These are phyloP conservation scores for Serilophus lunatus DNA, from an alignment of 2,113 vertebrate species.

Conservation along the genomic window DNA sequence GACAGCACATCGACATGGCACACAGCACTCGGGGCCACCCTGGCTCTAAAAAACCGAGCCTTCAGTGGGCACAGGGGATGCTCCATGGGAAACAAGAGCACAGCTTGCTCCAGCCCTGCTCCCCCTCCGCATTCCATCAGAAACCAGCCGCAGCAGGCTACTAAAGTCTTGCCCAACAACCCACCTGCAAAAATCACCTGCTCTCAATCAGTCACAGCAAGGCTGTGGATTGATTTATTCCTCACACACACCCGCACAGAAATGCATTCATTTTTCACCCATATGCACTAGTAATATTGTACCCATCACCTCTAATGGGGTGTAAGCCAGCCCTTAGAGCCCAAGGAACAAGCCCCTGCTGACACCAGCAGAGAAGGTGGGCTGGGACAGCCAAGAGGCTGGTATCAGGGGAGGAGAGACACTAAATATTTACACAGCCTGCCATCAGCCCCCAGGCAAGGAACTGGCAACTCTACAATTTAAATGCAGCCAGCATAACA, in stretches of 20 bases:
- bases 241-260: neutral
- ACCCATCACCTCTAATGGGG: neutral
- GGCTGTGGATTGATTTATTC: neutral
- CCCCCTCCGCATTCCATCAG: neutral
- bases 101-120: neutral
- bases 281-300: rapidly evolving
- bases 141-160: neutral
- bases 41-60: rapidly evolving
- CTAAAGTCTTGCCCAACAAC: neutral
- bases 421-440: conserved; percentile 33
- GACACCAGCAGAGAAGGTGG: neutral
- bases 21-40: neutral
- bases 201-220: rapidly evolving
- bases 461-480: neutral
- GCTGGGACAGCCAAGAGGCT: neutral
- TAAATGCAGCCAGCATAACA: neutral
- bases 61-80: neutral
- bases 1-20: neutral
- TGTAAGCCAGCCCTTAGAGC: neutral
- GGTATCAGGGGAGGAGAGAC: neutral
- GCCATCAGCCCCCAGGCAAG: neutral
- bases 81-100: rapidly evolving
- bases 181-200: neutral
- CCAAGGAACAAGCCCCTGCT: neutral
- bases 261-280: neutral